Base-by-base conservation (phyloP, 2,888 invertebrate genomes). In the Euplagia quadripunctaria region DNA sequence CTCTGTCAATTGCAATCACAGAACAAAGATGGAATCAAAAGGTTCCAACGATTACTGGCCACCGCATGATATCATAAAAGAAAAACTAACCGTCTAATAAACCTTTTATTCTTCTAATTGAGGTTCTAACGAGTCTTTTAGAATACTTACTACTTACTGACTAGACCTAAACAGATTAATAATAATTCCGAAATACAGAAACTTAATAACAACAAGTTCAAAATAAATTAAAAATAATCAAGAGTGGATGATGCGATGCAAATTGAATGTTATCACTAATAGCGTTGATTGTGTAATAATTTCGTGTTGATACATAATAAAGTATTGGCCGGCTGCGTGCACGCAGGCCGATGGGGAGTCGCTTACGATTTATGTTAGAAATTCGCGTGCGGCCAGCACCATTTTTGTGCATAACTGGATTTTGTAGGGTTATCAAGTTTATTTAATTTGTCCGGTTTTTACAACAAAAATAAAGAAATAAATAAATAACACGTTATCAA, bases 271-370 rank as follows among this genome's bases (percentile, higher is more conserved):
- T 85, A 88, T 81, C 83, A 68, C 76, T 84, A 84, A 84, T 84
- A 86, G 82, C 82, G 82, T 78, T 84, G 82, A 88, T 87, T 87
- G 85, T 84, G 82, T 81, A 88, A 90, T 90, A 89, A 90, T 90
- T 87, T 90, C 87, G 87, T 86, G 88, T 88, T 89, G 88, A 89
- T 90, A 87, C 87, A 84, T 90, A 90, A 89, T 92, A 92, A 91
- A 92, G 87, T 88, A 84, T 72, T 65, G 73, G 82, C 77, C 74
- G 80, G 81, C 85, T 89, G 93, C 91, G 92, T 90, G 89, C 82
- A 87, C 90, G 89, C 82, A 86, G 89, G 89, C 87, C 87, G 86
- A 85, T 86, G 87, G 87, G 87, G 82, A 85, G 88, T 85, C 87
- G 82, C 80, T 82, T 75, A 78, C 83, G 87, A 91, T 91, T 91